Base-by-base conservation (phyloP, 2,113 vertebrate genomes). In the Illadopsis cleaveri region DNA sequence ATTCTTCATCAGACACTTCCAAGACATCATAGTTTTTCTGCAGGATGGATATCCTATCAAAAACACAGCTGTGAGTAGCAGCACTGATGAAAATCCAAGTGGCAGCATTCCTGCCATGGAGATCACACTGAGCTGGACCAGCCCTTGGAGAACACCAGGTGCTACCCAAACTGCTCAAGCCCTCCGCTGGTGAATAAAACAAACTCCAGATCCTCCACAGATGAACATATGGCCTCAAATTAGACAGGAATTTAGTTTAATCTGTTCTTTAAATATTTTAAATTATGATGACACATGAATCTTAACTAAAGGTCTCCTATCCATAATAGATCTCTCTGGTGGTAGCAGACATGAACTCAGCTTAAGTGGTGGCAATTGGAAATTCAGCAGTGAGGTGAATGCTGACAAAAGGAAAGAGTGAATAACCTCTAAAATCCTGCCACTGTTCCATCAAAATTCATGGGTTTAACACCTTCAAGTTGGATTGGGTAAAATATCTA, bases 221-320 rank as follows among this genome's bases (percentile, higher is more conserved):
- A 76, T 27, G 76, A 96, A 77, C 72, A 92, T 81, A 94, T 64
- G 80, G 88, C 58, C 53, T 88, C 77, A 84, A 86, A 76, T 86
- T 47, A 89, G 28, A 71, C 35, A 15, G 35, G 47, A 86, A 73
- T 89, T 91, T 70, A 88, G 44, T 66, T 69, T 94, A 54, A 95
- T 86, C 51, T 75, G 64, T 62, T 95, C 83, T 91, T 79, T 61
- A 82, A 93, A 56, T 91, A 87, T 80, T 95, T 92, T 51, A 66
- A 83, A 53, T 89, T 37, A 44, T 54, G 93, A 71, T 93, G 89
- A 92, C 83, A 85, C 40, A 37, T 38, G 40, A 76, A 66, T 90
- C 42, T 83, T 70, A 73, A 66, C 88, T 87, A 61, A 86, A 93
- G 90, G 90, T 73, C 77, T 77, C 68, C 42, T 53, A 56, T 38